Evolutionary conservation across 2,888 invertebrate genomes (phyloP).

Genomic region (Schrankia costaestrigalis): DNA sequence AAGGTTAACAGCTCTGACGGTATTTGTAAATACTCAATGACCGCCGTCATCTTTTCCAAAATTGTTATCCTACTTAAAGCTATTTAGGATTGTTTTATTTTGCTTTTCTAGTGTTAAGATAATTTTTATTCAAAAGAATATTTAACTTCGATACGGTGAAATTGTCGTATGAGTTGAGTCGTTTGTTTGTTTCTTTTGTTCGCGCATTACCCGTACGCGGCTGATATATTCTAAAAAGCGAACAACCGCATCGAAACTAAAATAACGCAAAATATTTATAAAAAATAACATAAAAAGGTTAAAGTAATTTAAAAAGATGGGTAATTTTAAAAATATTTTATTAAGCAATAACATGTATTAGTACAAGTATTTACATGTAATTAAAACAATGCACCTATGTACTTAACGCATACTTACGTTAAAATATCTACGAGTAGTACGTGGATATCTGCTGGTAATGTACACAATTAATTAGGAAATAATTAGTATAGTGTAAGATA

Average conservation of each 20-base stretch:
- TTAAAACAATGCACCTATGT: no score
- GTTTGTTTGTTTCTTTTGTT: constrained; percentile 74
- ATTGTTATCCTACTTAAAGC: constrained; percentile 18
- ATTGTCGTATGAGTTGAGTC: constrained; percentile 63
- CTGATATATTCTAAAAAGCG: constrained; percentile 55
- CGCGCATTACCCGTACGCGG: constrained; percentile 53
- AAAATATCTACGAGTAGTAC: no score
- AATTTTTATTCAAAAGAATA: constrained; percentile 25
- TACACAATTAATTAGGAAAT: constrained; percentile 30
- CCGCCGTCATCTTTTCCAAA: constrained; percentile 36
- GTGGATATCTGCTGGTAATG: constrained; percentile 18
- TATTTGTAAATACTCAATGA: constrained; percentile 64
- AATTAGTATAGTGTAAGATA: constrained; percentile 27
- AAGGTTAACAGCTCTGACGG: constrained; percentile 58
- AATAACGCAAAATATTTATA: no score
- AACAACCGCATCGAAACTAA: constrained; percentile 22
- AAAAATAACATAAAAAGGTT: no score
- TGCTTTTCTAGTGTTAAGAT: constrained; percentile 17
- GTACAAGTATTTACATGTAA: no score
- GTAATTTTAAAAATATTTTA: constrained; percentile 5
- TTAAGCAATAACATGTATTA: no score
- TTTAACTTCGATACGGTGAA: constrained; percentile 52
- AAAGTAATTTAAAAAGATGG: no score
- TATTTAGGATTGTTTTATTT: constrained; percentile 27
- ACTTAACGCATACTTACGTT: constrained; percentile 10